phyloP scores from a whole-genome alignment of 2,888 invertebrate genomes.

The Cyaniris semiargus region DNA sequence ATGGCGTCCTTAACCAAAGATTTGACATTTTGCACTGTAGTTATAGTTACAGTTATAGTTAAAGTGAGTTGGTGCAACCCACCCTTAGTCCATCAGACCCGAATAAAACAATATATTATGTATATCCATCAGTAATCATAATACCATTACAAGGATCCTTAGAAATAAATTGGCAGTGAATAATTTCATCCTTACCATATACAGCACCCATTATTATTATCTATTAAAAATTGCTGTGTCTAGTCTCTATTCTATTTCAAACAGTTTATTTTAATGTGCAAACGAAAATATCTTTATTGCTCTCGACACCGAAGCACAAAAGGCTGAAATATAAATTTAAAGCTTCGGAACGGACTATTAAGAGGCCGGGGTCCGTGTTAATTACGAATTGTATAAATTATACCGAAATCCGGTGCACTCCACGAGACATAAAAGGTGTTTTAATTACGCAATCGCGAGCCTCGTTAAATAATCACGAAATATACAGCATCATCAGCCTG shows the following conservation, averaged over 20 bases:
- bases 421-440: conserved; percentile 22
- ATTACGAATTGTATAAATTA: conserved; percentile 30
- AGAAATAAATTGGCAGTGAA: too few relatives aligned
- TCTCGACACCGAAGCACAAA: conserved; percentile 10
- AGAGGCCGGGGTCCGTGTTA: conserved; percentile 18
- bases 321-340: conserved; percentile 19
- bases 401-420: conserved; percentile 26
- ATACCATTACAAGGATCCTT: too few relatives aligned
- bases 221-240: too few relatives aligned
- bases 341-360: conserved; percentile 25
- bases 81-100: too few relatives aligned
- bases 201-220: too few relatives aligned
- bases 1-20: too few relatives aligned
- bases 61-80: too few relatives aligned
- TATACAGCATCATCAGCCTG: not conserved
- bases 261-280: not conserved
- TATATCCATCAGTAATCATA: too few relatives aligned
- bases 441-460: conserved; percentile 20
- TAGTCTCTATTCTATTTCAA: not conserved
- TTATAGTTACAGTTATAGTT: too few relatives aligned
- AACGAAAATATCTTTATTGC: conserved; percentile 4
- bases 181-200: too few relatives aligned
- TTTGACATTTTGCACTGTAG: too few relatives aligned
- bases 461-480: conserved; percentile 1
- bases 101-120: too few relatives aligned